Conservation (phyloP, 2,888 invertebrate species). For the Mycalesis mineus region DNA sequence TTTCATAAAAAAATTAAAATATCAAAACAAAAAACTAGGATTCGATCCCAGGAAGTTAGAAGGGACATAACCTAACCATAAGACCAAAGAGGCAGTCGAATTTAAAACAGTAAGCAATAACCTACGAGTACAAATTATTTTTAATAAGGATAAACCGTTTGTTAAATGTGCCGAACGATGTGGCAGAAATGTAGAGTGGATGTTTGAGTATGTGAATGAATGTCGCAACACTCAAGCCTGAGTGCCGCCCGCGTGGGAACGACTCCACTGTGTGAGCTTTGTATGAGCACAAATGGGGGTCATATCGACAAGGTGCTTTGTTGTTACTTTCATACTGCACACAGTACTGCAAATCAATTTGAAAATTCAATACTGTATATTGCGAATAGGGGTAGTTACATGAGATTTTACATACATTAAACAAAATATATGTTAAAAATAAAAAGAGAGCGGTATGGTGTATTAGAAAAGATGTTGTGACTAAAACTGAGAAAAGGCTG, state of each 20-base stretch:
- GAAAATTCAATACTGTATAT: no score
- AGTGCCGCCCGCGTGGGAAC: constrained; percentile 52
- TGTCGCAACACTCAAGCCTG: constrained; percentile 34
- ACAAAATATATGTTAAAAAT: no score
- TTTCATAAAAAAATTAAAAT: no score
- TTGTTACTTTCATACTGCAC: constrained; percentile 16
- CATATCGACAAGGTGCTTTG: constrained; percentile 18
- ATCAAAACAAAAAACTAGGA: no score
- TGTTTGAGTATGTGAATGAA: constrained; percentile 18
- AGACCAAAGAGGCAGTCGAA: no score
- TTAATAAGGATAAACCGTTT: not conserved
- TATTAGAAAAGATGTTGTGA: no score
- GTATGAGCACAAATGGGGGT: constrained; percentile 11
- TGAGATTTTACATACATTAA: no score
- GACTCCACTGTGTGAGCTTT: constrained; percentile 41
- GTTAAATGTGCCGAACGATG: constrained; percentile 18
- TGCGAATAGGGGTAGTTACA: not conserved
- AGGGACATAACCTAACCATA: no score
- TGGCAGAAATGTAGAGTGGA: constrained; percentile 13
- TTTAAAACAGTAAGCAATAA: no score
- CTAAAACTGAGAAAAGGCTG: no score
- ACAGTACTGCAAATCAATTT: not conserved
- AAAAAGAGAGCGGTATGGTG: no score
- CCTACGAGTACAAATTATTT: not conserved
- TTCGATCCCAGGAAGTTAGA: no score